Evolutionary conservation across 2,888 invertebrate genomes (phyloP).

Genomic region (Galerucella pusilla): DNA sequence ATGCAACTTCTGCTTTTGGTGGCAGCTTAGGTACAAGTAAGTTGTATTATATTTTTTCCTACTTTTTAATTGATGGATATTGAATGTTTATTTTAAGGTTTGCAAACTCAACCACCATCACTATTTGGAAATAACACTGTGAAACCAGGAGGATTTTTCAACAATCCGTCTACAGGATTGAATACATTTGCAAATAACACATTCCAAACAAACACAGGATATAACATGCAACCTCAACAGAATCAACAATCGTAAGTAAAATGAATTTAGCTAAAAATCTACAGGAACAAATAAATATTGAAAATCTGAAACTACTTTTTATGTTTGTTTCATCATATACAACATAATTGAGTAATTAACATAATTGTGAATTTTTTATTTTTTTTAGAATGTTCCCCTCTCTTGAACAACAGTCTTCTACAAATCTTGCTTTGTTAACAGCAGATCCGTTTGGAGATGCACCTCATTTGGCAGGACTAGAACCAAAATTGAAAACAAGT

Average conservation of each 20-base stretch:
- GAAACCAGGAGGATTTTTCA: constrained; percentile 69
- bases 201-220: constrained; percentile 55
- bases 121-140: constrained; percentile 67
- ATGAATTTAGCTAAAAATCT: constrained; percentile 13
- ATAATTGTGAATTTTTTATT: constrained; percentile 13
- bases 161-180: constrained; percentile 59
- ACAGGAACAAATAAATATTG: background rate
- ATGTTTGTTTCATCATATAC: too few species aligned
- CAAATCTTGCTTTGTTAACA: constrained; percentile 51
- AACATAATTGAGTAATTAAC: too few species aligned
- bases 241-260: constrained; percentile 52
- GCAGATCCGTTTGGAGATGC: constrained; percentile 58
- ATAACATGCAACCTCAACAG: constrained; percentile 61
- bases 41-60: background rate
- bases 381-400: constrained; percentile 51
- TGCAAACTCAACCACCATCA: constrained; percentile 43
- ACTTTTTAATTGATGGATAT: background rate
- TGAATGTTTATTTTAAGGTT: constrained; percentile 24
- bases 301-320: too few species aligned
- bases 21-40: constrained; percentile 43
- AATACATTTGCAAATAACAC: constrained; percentile 35
- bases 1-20: constrained; percentile 47
- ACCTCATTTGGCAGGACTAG: constrained; percentile 56
- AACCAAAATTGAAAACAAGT: constrained; percentile 51
- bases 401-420: constrained; percentile 45